phyloP scores from a whole-genome alignment of 2,888 invertebrate genomes.

The Acanthopleura granulata region DNA sequence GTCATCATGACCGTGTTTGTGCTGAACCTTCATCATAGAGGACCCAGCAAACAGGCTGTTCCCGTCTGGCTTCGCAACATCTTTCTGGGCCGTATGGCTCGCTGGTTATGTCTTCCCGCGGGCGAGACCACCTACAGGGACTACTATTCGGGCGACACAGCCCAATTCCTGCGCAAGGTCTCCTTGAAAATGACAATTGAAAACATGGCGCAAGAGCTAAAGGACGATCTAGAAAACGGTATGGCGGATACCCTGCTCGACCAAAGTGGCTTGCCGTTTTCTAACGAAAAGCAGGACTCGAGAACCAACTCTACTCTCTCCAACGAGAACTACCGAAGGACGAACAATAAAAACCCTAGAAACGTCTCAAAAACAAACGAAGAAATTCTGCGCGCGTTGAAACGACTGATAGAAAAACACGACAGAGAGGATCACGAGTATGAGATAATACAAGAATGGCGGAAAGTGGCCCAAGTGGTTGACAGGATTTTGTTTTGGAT shows the following conservation, averaged over 20 bases:
- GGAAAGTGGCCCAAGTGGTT: slow-evolving; percentile 72
- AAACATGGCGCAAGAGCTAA: slow-evolving; percentile 66
- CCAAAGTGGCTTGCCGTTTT: neutral
- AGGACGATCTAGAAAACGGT: slow-evolving; percentile 59
- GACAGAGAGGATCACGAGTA: slow-evolving; percentile 69
- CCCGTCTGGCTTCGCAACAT: slow-evolving; percentile 70
- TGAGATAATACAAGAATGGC: slow-evolving; percentile 73
- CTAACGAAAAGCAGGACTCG: slow-evolving; percentile 11
- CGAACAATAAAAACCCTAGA: neutral
- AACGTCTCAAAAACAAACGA: slow-evolving; percentile 60
- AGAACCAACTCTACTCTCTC: neutral
- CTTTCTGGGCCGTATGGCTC: slow-evolving; percentile 45
- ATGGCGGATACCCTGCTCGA: slow-evolving; percentile 21
- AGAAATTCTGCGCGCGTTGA: slow-evolving; percentile 70
- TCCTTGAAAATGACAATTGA: slow-evolving; percentile 67
- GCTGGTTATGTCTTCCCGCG: slow-evolving; percentile 10
- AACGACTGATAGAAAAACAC: slow-evolving; percentile 71
- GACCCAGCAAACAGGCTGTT: slow-evolving; percentile 70
- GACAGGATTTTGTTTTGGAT: slow-evolving; percentile 74
- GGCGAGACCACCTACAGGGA: slow-evolving; percentile 21
- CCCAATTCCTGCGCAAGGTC: slow-evolving; percentile 55
- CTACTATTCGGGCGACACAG: slow-evolving; percentile 33
- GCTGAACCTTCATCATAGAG: slow-evolving; percentile 74
- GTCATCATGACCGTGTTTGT: slow-evolving; percentile 74
- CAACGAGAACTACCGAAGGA: slow-evolving; percentile 2